A percentile compares a stretch with the other conserved stretches of the same genome.
Conservation (phyloP, 1,140 invertebrate genomes). For the Sinella curviseta region DNA sequence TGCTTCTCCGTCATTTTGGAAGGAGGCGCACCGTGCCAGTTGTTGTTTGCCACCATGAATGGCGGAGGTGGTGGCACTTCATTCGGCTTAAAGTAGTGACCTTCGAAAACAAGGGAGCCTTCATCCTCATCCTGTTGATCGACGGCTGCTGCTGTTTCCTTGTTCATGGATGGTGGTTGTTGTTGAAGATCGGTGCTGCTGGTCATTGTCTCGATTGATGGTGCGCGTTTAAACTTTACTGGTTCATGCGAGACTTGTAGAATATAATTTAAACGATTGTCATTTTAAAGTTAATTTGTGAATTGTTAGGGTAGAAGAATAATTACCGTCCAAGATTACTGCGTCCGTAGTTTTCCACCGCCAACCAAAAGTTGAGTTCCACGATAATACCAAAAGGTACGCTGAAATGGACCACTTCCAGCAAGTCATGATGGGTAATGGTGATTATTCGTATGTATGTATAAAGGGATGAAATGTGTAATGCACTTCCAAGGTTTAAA, state of each 20-base stretch:
- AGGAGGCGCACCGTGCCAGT: background rate
- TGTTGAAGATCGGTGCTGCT: no score
- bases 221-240: slow-evolving; percentile 1
- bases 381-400: background rate
- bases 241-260: background rate
- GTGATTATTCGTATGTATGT: no score
- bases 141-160: background rate
- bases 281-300: background rate
- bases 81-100: background rate
- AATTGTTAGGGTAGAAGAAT: no score
- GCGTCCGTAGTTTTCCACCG: background rate
- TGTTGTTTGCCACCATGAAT: background rate
- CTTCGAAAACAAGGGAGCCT: background rate
- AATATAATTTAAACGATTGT: background rate
- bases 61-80: background rate
- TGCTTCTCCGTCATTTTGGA: background rate
- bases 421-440: no score
- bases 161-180: background rate
- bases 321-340: background rate
- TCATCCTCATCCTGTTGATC: background rate
- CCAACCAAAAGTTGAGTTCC: background rate
- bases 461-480: no score
- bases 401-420: no score
- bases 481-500: no score
- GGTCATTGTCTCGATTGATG: background rate